phyloP scores from a whole-genome alignment of 2,797 vertebrate species.

The Phalloptychus januarius region DNA sequence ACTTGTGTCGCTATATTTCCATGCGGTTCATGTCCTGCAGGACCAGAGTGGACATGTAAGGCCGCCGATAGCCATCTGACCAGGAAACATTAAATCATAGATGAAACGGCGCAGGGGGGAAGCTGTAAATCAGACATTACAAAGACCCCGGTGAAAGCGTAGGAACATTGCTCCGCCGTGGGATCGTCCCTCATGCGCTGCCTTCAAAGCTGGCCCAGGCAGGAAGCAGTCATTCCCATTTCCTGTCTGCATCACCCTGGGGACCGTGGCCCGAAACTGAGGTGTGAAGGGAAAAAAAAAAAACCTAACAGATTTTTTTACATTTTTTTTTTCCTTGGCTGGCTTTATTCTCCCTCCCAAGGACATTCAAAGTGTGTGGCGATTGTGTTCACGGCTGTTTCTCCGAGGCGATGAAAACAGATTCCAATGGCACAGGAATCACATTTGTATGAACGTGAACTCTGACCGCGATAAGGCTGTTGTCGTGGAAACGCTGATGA shows the following conservation, averaged over 20 bases:
- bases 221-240: conserved; percentile 80
- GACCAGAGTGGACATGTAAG: conserved; percentile 58
- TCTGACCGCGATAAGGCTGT: conserved; percentile 63
- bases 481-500: conserved; percentile 73
- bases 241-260: conserved; percentile 73
- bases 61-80: conserved; percentile 64
- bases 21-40: conserved; percentile 12
- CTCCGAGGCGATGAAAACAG: conserved; percentile 62
- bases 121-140: conserved; percentile 78
- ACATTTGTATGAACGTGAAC: conserved; percentile 67
- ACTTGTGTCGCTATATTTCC: conserved; percentile 28
- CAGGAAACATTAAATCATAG: conserved; percentile 79
- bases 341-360: conserved; percentile 67
- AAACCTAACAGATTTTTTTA: neutral
- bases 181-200: conserved; percentile 55
- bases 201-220: conserved; percentile 74
- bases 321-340: conserved; percentile 47
- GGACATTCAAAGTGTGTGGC: conserved; percentile 63
- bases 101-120: conserved; percentile 70
- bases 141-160: conserved; percentile 75
- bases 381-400: conserved; percentile 37
- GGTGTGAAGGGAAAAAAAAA: conserved; percentile 65
- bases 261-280: conserved; percentile 50
- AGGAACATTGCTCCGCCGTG: conserved; percentile 63
- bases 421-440: conserved; percentile 65